These are phyloP conservation scores for Gnathonemus longibarbis DNA, from an alignment of 2,113 vertebrate genomes.

Conservation along the genomic window DNA sequence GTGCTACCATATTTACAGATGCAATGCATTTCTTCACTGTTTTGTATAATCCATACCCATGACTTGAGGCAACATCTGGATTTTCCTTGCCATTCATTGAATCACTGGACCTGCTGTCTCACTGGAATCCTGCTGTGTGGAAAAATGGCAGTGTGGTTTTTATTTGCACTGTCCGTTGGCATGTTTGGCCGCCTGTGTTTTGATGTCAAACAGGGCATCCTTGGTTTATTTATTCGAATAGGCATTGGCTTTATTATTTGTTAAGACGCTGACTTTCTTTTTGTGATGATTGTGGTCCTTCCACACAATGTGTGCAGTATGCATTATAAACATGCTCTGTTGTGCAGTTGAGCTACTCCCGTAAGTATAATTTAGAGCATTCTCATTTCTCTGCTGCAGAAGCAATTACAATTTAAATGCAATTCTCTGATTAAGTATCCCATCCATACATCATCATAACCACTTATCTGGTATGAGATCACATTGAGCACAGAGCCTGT, in stretches of 20 bases:
- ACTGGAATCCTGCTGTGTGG: neutral
- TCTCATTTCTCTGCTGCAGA: neutral
- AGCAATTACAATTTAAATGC: neutral
- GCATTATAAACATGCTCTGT: neutral
- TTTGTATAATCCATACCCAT: neutral
- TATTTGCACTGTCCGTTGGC: neutral
- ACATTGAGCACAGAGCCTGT: neutral
- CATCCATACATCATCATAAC: neutral
- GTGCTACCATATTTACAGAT: neutral
- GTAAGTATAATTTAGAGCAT: neutral
- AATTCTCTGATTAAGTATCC: neutral
- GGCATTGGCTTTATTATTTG: neutral
- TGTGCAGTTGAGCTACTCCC: neutral
- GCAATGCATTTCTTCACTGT: neutral
- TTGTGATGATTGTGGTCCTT: neutral
- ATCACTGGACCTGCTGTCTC: neutral
- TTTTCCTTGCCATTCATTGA: neutral
- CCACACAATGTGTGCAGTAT: neutral
- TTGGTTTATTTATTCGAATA: neutral
- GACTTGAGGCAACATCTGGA: neutral
- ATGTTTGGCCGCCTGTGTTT: neutral
- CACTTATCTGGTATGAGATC: neutral
- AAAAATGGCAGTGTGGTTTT: neutral
- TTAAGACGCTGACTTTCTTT: neutral
- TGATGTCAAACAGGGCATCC: neutral